A percentile compares a stretch with the other conserved stretches of the same genome.
phyloP scores from a whole-genome alignment of 2,797 vertebrate species.

The Tapirus indicus region DNA sequence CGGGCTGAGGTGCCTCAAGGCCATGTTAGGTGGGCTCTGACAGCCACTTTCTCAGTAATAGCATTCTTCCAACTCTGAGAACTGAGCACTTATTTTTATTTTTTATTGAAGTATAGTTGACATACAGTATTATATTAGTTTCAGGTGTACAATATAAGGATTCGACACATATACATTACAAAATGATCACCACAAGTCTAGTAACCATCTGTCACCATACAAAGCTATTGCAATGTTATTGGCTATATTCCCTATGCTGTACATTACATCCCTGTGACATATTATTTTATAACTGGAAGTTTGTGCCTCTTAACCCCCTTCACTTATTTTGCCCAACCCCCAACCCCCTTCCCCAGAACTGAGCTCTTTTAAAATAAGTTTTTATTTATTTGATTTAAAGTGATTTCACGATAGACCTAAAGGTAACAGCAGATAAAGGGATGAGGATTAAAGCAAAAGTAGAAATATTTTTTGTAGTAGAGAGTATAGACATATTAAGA shows the following conservation, averaged over 20 bases:
- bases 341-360: not conserved
- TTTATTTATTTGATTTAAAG: slow-evolving; percentile 66
- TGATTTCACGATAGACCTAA: slow-evolving; percentile 57
- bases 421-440: slow-evolving; percentile 30
- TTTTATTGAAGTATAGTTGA: no score
- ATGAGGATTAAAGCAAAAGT: slow-evolving; percentile 54
- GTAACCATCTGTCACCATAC: no score
- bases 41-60: slow-evolving; percentile 30
- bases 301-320: no score
- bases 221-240: no score
- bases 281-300: no score
- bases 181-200: no score
- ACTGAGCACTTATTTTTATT: not conserved
- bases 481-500: slow-evolving; percentile 18
- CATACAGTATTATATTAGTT: no score
- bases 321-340: no score
- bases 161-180: no score
- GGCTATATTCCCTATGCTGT: no score
- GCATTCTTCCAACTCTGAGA: not conserved
- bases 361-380: slow-evolving; percentile 25
- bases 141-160: no score
- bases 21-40: slow-evolving; percentile 39
- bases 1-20: not conserved
- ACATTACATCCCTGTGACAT: no score
- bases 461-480: slow-evolving; percentile 31